Base-by-base conservation (phyloP, 2,797 vertebrate genomes). In the Huso huso region DNA sequence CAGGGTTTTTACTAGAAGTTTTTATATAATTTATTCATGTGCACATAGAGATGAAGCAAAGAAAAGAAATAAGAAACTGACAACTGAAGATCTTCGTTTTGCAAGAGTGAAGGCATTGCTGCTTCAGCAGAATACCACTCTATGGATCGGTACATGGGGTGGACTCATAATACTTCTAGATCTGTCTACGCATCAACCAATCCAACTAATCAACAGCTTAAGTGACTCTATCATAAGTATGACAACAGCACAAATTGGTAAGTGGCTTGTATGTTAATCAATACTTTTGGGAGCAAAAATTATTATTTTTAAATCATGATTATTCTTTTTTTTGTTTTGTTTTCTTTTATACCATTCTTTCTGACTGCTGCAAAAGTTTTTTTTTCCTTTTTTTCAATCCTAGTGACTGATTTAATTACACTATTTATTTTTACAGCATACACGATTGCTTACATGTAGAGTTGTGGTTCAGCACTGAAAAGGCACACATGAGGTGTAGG, bases 91-190 rank as follows among this genome's bases (percentile, higher is more conserved):
- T 8, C 69, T 79, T 2, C 87, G 91, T 76, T 88, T 85, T 72
- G 92, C 90, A 68, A 76, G 83, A 64, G 93, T 98, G 64, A 98
- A 97, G 82, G 84, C 92, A 10, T 86, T 99, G 73, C 88, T 92
- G 73, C 83, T 98, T 64, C 96, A 95, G 80, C 92, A 87, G 64
- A 81, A 91, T n/a, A 85, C 88, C 0, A 85, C 92, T 0, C 84
- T 99, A 65, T 99, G 96, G 96, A 83, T 99, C 18, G 95, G 94
- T 63, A 99, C 95, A 4, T 90, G 93, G 61, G 93, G 93, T 68
- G 96, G 96, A 72, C 84, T 92, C 10, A 79, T 98, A 71, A 79
- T 99, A 61, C 83, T 98, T 58, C 86, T 98, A 69, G 96, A 98
- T 69, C 85, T 95, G 53, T 86, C 86, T 2, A 94, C 92, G 0